Conservation (phyloP, 2,888 invertebrate species). For the Epicampocera succincta region DNA sequence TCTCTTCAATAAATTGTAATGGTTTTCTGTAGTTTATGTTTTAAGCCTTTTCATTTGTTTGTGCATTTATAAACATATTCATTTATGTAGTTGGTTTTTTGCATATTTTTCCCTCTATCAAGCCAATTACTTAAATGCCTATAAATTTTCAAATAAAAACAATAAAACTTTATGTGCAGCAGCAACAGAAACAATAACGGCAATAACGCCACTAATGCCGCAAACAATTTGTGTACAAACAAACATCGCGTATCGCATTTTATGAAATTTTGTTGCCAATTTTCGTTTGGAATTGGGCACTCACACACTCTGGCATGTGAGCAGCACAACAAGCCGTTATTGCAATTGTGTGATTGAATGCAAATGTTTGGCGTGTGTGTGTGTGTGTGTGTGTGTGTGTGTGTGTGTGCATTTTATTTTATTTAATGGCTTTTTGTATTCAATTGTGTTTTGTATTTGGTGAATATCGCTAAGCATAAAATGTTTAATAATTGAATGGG, state of each 20-base stretch:
- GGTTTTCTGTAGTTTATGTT: conserved; percentile 28
- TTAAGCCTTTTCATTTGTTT: conserved; percentile 6
- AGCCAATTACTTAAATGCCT: conserved; percentile 67
- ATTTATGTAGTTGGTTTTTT: not conserved
- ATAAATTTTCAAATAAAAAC: conserved; percentile 54
- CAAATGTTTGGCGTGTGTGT: too few relatives aligned
- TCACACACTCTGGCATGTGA: not conserved
- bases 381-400: not conserved
- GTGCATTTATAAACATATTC: not conserved
- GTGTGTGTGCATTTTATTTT: conserved; percentile 9
- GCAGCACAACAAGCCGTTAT: conserved; percentile 7
- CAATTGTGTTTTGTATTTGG: conserved; percentile 25
- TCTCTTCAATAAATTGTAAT: conserved; percentile 11
- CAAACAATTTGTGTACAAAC: conserved; percentile 57
- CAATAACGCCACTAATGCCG: conserved; percentile 42
- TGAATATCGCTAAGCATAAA: conserved; percentile 47
- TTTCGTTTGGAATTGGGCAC: conserved; percentile 42
- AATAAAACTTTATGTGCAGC: conserved; percentile 48
- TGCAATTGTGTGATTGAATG: not conserved
- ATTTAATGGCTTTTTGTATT: too few relatives aligned
- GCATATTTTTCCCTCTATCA: conserved; percentile 44
- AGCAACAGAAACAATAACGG: conserved; percentile 15
- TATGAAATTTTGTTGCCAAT: conserved; percentile 51
- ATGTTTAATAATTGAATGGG: conserved; percentile 47
- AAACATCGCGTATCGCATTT: conserved; percentile 54